Evolutionary conservation across 2,113 vertebrate species (phyloP), one percentile per base, ranked within the genome.

Genomic region (Nesoenas mayeri): DNA sequence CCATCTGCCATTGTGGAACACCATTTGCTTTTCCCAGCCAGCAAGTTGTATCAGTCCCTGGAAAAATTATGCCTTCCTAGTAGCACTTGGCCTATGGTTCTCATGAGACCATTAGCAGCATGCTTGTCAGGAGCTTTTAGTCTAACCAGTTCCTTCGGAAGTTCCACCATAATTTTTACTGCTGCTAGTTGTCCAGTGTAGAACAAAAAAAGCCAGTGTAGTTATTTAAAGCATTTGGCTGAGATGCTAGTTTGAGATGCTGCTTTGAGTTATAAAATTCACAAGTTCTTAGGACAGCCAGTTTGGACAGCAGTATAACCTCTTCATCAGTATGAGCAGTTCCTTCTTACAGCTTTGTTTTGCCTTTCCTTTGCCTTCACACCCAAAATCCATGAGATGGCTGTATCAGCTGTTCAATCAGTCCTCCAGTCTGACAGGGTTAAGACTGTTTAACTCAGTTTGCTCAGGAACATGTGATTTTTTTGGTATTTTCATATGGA

Each of bases 21-120:
- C 20, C 22, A 10, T 50, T 95, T 88, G 58, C 70, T 95, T 91
- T 58, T 88, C 28, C 28, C 40, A 92, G 95, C 81, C 91, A 93
- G 60, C 4, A 82, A 85, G 79, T 51, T 62, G 89, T 93, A 50
- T 75, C 50, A 79, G 8, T 54, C 54, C 51, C 28, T 85, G 24
- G n/a, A 94, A 80, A 78, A 89, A 64, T 40, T 40, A 31, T 38
- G 50, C 66, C 12, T 87, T 74, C 2, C 4, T 47, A 44, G 38
- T 29, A 40, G 12, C 28, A 32, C 50, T 92, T 94, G 81, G 74
- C 67, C 70, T 57, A 4, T 60, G 25, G 50, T 32, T 86, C n/a
- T 40, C 85, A 42, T 54, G 47, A 80, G 36, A 17, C 28, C 47
- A 38, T 61, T 60, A 80, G 44, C 16, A 92, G 26, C 16, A 69